These are phyloP conservation scores for Pegoplata infirma DNA, from an alignment of 2,888 invertebrate species.

Conservation along the genomic window DNA sequence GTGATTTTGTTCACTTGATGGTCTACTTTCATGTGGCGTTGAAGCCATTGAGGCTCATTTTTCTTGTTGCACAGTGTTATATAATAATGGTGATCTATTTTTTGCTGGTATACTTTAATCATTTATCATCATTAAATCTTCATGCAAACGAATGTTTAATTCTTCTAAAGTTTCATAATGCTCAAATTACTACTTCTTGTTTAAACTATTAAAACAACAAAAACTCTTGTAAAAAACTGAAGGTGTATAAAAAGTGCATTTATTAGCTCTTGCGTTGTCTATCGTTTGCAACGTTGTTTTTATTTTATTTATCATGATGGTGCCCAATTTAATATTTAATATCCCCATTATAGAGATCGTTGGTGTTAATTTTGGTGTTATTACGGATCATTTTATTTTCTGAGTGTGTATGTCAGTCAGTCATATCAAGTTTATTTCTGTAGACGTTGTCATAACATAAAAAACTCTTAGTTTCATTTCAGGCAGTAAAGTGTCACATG, in stretches of 20 bases:
- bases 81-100: too few species aligned
- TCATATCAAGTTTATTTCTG: conserved; percentile 30
- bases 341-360: conserved; percentile 45
- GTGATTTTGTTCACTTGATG: too few species aligned
- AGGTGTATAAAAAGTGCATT: background rate
- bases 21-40: too few species aligned
- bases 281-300: conserved; percentile 2
- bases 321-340: conserved; percentile 50
- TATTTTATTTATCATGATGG: conserved; percentile 31
- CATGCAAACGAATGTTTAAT: too few species aligned
- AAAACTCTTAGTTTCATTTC: conserved; percentile 41
- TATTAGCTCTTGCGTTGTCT: background rate
- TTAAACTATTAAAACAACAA: background rate
- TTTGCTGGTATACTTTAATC: too few species aligned
- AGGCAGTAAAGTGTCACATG: background rate
- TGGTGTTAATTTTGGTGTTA: conserved; percentile 56
- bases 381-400: conserved; percentile 43
- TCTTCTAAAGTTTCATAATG: conserved; percentile 14
- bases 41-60: too few species aligned
- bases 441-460: conserved; percentile 24
- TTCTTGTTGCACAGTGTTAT: too few species aligned
- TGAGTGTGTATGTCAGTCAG: conserved; percentile 43
- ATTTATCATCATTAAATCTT: too few species aligned
- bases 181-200: conserved; percentile 25
- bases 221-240: too few species aligned